Evolutionary conservation across 2,797 vertebrate species (phyloP).

Genomic region (Clarias laeviceps): DNA sequence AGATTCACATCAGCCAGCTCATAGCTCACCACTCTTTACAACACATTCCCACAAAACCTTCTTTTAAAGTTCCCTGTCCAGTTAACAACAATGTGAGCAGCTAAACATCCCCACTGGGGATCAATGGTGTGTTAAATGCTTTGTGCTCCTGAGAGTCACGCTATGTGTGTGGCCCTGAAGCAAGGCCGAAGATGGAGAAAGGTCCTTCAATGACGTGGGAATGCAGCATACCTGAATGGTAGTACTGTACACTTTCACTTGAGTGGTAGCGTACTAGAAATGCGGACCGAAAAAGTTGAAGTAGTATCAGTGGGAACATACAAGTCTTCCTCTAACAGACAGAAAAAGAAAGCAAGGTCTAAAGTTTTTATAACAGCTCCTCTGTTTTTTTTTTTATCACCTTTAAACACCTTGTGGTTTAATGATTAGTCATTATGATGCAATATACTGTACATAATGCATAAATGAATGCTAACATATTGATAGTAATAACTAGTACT

Average conservation of each 20-base stretch:
- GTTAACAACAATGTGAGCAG: slow-evolving; percentile 38
- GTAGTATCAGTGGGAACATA: slow-evolving; percentile 6
- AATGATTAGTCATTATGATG: background rate
- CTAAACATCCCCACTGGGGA: slow-evolving; percentile 31
- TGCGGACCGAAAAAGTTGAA: background rate
- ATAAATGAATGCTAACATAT: background rate
- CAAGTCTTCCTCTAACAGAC: slow-evolving; percentile 14
- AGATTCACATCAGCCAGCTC: slow-evolving; percentile 3
- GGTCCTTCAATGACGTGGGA: slow-evolving; percentile 28
- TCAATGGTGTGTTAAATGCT: slow-evolving; percentile 40
- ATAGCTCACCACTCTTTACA: background rate
- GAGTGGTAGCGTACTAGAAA: background rate
- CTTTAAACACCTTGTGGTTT: background rate
- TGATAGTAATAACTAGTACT: background rate
- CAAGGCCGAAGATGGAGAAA: slow-evolving; percentile 47
- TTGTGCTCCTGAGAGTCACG: slow-evolving; percentile 27
- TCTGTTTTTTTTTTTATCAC: background rate
- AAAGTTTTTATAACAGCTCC: background rate
- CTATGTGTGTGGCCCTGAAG: slow-evolving; percentile 30
- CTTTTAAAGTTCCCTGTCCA: slow-evolving; percentile 3
- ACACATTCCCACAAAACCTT: slow-evolving; percentile 16
- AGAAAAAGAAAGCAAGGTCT: background rate
- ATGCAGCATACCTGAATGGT: background rate
- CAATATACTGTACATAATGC: background rate
- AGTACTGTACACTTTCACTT: background rate